Conservation (phyloP, 2,797 vertebrate genomes). For the Dryobates pubescens region DNA sequence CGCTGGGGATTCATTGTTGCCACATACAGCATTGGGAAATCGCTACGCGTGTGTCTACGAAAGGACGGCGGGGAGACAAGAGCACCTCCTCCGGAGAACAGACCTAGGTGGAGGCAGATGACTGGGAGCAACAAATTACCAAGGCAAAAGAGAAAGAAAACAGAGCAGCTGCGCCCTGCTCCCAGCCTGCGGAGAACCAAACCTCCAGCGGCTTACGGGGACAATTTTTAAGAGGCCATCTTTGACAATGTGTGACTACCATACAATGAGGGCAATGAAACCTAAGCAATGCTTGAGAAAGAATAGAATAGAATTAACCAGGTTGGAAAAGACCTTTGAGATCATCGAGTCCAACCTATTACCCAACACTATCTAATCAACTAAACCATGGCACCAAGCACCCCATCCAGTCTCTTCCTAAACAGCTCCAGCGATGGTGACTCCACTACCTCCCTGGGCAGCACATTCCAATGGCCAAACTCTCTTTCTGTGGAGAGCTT, state of each 20-base stretch:
- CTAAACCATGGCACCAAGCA: too few relatives aligned
- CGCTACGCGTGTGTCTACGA: slow-evolving; percentile 41
- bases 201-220: background rate
- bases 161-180: background rate
- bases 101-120: slow-evolving; percentile 34
- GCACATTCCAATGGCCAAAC: too few relatives aligned
- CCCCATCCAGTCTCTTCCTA: too few relatives aligned
- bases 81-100: slow-evolving; percentile 48
- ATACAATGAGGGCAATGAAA: background rate
- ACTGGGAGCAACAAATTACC: slow-evolving; percentile 40
- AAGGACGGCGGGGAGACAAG: slow-evolving; percentile 59
- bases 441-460: too few relatives aligned
- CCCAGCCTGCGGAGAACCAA: background rate
- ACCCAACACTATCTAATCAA: too few relatives aligned
- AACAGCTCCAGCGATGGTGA: too few relatives aligned
- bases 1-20: slow-evolving; percentile 68
- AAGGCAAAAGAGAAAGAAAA: slow-evolving; percentile 13
- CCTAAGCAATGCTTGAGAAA: background rate
- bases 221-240: background rate
- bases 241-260: background rate
- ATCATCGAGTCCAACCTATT: too few relatives aligned
- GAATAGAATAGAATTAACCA: too few relatives aligned
- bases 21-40: slow-evolving; percentile 70
- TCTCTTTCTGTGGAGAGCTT: too few relatives aligned
- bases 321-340: too few relatives aligned